Evolutionary conservation across 2,888 invertebrate genomes (phyloP), one percentile per base, ranked within the genome.

Genomic region (Eupithecia vulgata): DNA sequence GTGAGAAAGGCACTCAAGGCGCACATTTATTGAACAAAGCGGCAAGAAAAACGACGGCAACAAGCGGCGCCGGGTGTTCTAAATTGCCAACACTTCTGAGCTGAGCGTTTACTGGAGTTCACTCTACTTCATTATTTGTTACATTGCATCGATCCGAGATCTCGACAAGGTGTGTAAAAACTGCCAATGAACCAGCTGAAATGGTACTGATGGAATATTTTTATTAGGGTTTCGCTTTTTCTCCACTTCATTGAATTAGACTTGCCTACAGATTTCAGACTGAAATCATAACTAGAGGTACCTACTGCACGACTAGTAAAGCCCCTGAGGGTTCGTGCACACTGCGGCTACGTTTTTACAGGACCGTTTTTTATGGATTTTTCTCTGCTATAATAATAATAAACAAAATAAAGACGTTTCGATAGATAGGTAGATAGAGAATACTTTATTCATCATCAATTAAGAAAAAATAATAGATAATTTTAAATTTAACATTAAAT

Each of bases 1-100:
- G 86, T 86, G 87, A 86, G 85, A 90, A 89, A 86, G 83, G 87
- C 84, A 83, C 86, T 88, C 85, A 80, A 82, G 82, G 81, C 87
- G 85, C 86, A 90, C 91, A 90, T 91, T 91, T 91, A 91, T 90
- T 88, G 89, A 90, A 90, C 88, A 88, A 89, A 90, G 89, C 84
- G 87, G 87, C 86, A 87, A 88, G 90, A 91, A 91, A 92, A 91
- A 91, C 88, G 92, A 85, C 85, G 88, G 87, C 87, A 88, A 90
- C 90, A 90, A 87, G 86, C 87, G 84, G 87, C 86, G 82, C 91
- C 93, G 89, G 91, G 86, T 93, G 91, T 85, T 87, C 88, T 84
- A 87, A 92, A 93, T 92, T 89, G 90, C 91, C 90, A 87, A 88
- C 92, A 91, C 90, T 88, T 88, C 85, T 80, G 87, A 83, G 87